Conservation (phyloP, 2,797 vertebrate genomes). For the Pampus argenteus region DNA sequence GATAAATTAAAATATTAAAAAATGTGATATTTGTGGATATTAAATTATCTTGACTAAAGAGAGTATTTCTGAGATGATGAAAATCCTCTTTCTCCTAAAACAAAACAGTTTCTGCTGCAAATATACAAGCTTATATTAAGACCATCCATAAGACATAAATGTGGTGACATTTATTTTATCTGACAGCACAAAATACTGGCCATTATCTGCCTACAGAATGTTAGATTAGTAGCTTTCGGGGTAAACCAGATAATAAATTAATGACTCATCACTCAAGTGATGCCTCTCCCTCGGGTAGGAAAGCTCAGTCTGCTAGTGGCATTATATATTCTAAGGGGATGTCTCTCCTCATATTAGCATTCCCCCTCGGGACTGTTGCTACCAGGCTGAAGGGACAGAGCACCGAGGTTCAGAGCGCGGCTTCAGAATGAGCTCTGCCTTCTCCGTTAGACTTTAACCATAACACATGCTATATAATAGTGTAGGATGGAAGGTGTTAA, state of each 20-base stretch:
- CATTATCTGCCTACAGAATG: conserved; percentile 29
- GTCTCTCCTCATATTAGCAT: conserved; percentile 66
- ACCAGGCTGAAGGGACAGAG: conserved; percentile 59
- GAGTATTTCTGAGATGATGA: conserved; percentile 16
- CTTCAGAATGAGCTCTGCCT: conserved; percentile 33
- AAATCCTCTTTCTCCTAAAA: conserved; percentile 15
- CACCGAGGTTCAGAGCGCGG: conserved; percentile 35
- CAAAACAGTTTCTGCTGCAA: conserved; percentile 2
- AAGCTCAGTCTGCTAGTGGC: conserved; percentile 50
- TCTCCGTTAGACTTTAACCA: background rate
- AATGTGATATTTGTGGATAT: conserved; percentile 38
- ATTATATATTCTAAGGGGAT: conserved; percentile 75
- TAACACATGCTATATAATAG: conserved; percentile 8
- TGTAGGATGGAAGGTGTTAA: conserved; percentile 21
- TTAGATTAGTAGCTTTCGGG: conserved; percentile 53
- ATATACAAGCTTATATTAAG: conserved; percentile 11
- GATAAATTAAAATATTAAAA: conserved; percentile 29
- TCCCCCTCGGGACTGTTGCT: conserved; percentile 48
- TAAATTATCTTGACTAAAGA: conserved; percentile 18
- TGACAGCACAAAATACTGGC: conserved; percentile 19
- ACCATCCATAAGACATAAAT: background rate
- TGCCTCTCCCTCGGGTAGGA: conserved; percentile 60
- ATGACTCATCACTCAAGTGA: conserved; percentile 73
- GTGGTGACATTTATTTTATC: conserved; percentile 30
- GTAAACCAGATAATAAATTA: conserved; percentile 58